Percentiles rank a stretch among this genome's conserved stretches.
These are phyloP conservation scores for Saxicola maurus DNA, from an alignment of 2,797 vertebrate genomes.

Conservation along the genomic window DNA sequence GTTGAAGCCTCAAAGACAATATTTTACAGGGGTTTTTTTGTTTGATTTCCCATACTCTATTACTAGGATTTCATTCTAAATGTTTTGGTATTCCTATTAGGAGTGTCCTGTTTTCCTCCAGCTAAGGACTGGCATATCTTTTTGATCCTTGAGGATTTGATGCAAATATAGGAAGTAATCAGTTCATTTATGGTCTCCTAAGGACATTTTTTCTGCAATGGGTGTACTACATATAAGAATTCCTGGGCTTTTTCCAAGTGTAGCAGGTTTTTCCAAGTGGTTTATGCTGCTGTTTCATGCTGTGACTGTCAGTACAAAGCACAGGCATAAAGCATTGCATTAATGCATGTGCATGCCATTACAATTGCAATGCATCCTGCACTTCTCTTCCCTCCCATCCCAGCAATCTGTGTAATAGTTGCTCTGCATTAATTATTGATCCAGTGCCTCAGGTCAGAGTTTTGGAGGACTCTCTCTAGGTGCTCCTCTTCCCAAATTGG, in stretches of 20 bases:
- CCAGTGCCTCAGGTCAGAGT: not conserved
- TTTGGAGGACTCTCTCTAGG: not conserved
- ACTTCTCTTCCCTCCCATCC: not conserved
- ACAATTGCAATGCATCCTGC: not conserved
- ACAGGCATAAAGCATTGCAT: not conserved
- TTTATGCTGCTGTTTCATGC: not conserved
- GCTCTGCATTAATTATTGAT: not conserved
- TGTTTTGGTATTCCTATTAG: not conserved
- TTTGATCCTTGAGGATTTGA: not conserved
- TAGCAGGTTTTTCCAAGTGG: not conserved
- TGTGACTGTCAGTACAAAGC: not conserved
- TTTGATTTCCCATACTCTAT: not conserved
- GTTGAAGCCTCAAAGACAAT: not conserved
- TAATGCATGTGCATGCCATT: not conserved
- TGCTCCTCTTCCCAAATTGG: not conserved
- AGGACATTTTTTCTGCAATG: not conserved
- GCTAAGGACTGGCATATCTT: not conserved
- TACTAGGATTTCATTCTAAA: not conserved
- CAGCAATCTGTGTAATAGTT: not conserved
- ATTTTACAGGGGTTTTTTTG: not conserved
- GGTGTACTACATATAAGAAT: not conserved
- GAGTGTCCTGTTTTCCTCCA: not conserved
- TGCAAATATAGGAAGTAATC: not conserved
- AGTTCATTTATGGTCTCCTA: not conserved
- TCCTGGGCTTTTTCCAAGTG: not conserved